Percentiles rank a stretch among this genome's conserved stretches.
phyloP scores from a whole-genome alignment of 2,797 vertebrate species.

The Anguilla megastoma region DNA sequence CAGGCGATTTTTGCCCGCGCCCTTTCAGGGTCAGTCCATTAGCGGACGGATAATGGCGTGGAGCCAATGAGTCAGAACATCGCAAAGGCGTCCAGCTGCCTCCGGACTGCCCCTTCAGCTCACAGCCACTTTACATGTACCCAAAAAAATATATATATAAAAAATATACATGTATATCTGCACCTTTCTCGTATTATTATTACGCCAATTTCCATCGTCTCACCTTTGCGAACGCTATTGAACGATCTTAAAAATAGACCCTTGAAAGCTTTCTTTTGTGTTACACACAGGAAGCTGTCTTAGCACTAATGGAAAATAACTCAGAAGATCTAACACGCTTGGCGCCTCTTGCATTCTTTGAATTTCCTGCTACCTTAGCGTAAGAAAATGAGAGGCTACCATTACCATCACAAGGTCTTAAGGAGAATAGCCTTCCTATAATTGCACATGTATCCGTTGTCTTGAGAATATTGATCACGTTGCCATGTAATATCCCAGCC shows the following conservation, averaged over 20 bases:
- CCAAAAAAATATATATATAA: background rate
- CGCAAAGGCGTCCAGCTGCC: constrained; percentile 20
- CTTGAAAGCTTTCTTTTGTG: background rate
- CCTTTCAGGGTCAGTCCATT: constrained; percentile 23
- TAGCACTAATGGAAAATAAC: background rate
- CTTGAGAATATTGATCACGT: background rate
- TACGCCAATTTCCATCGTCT: background rate
- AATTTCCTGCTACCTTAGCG: background rate
- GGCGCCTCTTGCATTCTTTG: background rate
- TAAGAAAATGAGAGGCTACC: background rate
- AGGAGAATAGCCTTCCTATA: background rate
- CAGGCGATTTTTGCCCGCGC: constrained; percentile 12
- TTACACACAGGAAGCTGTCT: background rate
- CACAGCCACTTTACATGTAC: background rate
- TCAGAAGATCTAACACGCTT: background rate
- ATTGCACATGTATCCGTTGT: background rate
- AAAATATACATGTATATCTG: background rate
- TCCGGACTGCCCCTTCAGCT: background rate
- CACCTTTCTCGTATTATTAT: background rate
- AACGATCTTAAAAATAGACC: background rate
- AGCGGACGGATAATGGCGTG: background rate
- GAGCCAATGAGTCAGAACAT: constrained; percentile 13
- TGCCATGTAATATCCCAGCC: background rate
- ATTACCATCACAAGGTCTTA: background rate
- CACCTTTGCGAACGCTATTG: background rate